Evolutionary conservation across 2,113 vertebrate species (phyloP).

Genomic region (Chaenogobius annularis): DNA sequence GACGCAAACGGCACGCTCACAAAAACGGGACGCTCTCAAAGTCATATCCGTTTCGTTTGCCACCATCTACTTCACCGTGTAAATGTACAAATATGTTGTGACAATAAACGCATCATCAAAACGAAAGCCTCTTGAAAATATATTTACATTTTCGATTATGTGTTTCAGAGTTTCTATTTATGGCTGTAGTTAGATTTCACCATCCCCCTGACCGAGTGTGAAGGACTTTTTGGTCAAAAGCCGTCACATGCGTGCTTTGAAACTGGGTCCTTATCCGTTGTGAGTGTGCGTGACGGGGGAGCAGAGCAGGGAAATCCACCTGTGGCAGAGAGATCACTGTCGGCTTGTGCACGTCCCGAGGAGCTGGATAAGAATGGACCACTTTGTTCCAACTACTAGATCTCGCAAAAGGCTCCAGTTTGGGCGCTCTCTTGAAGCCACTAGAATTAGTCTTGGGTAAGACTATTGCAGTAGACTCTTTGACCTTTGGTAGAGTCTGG

Average conservation of each 20-base stretch:
- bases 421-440: conserved; percentile 57
- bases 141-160: conserved; percentile 24
- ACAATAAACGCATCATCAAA: conserved; percentile 87
- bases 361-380: conserved; percentile 25
- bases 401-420: conserved; percentile 57
- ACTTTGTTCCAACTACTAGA: conserved; percentile 19
- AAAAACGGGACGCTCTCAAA: conserved; percentile 42
- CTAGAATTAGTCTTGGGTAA: conserved; percentile 79
- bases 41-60: conserved; percentile 70
- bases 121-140: conserved; percentile 40
- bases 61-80: conserved; percentile 80
- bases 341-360: conserved; percentile 64
- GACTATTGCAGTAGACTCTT: conserved; percentile 68
- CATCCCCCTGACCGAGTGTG: neutral
- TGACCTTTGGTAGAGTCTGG: conserved; percentile 73
- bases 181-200: conserved; percentile 12
- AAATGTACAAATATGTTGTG: conserved; percentile 88
- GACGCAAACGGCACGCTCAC: conserved; percentile 21
- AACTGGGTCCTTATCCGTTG: neutral
- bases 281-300: neutral
- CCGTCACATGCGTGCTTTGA: conserved; percentile 36
- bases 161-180: neutral
- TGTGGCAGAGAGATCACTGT: conserved; percentile 75
- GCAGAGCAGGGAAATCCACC: conserved; percentile 49
- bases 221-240: neutral